Base-by-base conservation (phyloP, 92 coral and sea anemone species). In the Muricea muricata region DNA sequence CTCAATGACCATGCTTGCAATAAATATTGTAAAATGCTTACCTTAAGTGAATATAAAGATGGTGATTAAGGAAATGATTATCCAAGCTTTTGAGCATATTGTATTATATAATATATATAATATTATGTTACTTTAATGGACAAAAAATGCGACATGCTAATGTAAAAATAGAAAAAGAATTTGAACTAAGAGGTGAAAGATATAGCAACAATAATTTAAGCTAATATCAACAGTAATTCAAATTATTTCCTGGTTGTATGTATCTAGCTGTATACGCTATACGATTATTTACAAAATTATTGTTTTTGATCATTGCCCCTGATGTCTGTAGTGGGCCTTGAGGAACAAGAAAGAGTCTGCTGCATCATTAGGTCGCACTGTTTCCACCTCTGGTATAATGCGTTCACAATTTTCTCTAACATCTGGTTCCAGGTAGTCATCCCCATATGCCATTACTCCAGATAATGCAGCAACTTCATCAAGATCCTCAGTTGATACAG, bases 391-490 rank as follows among this genome's bases (percentile, higher is more conserved):
- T 60, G 93, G 87, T 73, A 89, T 65, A 34, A 89, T 75, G 29
- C 87, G 74, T 65, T 89, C 92, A 67, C 90, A 85, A 80, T 85
- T 86, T 8, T 76, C 63, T 81, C 89, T 70, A 75, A 89, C 79
- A 60, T 33, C 72, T 42, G 81, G 60, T 50, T 86, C 50, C 31
- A 89, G 78, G 77, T 37, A 89, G 25, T 89, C 90, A 24, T 80
- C 89, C 63, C 92, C 92, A 78, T 70, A 66, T 18, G 89, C 20
- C 92, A 89, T 89, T 18, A 84, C 89, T 7, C 89, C 89, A 31
- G 86, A 78, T 50, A 89, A 6, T 78, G 39, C 71, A 6, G 89
- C 89, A 37, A 89, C 89, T 52, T 85, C 92, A 84, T 84, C 80
- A 29, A 89, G 74, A 34, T 80, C 92, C 40, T 89, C 92, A 54